A percentile compares a stretch with the other conserved stretches of the same genome.
phyloP scores from a whole-genome alignment of 1,140 invertebrate species.

The Bombus picipes region DNA sequence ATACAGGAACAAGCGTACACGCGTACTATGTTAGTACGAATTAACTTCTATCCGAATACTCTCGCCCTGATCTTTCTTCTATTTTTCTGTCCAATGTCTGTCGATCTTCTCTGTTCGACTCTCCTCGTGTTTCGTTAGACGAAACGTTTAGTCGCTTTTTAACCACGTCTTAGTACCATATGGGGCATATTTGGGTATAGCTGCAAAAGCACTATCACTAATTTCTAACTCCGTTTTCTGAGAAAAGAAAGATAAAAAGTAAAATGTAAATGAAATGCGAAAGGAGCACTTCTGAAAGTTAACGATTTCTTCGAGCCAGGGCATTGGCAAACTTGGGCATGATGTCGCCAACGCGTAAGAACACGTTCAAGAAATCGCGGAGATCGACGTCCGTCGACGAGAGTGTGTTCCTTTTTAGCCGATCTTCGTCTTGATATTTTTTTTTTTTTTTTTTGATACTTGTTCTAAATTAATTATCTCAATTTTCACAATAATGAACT shows the following conservation, averaged over 20 bases:
- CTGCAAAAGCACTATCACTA: conserved; percentile 74
- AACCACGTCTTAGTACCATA: background rate
- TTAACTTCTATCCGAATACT: background rate
- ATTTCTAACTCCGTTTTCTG: conserved; percentile 75
- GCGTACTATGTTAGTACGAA: no score
- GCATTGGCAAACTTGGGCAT: conserved; percentile 89
- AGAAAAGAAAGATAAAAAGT: conserved; percentile 31
- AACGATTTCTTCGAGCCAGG: conserved; percentile 87
- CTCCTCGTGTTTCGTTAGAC: background rate
- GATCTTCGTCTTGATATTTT: background rate
- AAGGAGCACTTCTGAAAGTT: conserved; percentile 80
- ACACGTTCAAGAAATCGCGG: conserved; percentile 2
- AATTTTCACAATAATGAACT: background rate
- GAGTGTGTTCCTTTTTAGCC: conserved; percentile 14
- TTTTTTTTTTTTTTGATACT: background rate
- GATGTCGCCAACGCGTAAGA: conserved; percentile 82
- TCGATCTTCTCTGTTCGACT: conserved; percentile 11
- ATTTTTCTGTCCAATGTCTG: conserved; percentile 1
- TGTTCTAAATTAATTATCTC: background rate
- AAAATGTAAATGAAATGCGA: conserved; percentile 66
- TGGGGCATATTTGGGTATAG: conserved; percentile 79
- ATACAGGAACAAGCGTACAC: background rate
- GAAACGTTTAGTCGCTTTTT: conserved; percentile 1
- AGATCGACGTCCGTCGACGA: conserved; percentile 28
- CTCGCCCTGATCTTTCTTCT: background rate